Evolutionary conservation across 2,113 vertebrate genomes (phyloP), one percentile per base, ranked within the genome.

Genomic region (Microcebus ravelobensis): DNA sequence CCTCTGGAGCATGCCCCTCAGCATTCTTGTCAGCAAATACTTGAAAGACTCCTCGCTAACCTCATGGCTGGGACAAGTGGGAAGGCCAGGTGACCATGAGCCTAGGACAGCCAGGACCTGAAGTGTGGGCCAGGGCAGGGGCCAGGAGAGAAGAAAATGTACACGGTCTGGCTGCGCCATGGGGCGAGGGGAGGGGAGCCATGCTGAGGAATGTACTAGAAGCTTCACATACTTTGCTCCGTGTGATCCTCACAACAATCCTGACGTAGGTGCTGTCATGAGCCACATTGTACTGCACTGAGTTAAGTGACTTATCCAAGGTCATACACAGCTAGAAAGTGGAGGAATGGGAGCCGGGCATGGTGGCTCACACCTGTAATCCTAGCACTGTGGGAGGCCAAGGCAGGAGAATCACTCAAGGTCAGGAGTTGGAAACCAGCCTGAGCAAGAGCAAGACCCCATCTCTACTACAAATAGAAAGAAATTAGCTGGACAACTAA

Each of bases 21-120:
- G 25, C 81, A 77, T 97, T 94, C 77, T 81, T 92, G 25, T 84
- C 61, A 92, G n/a, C 42, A 73, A 67, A 73, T 91, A 68, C 34
- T 85, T 67, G 79, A 84, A 94, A 94, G 83, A 52, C 39, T 83
- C 27, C 39, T 90, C 71, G 15, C 11, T 63, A 81, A 57, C 68
- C 14, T 61, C 27, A 17, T 12, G 84, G 59, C 34, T 8, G 4
- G n/a, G 63, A 42, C 45, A 81, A 92, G 52, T 94, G 39, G 52
- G 31, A 71, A 45, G 55, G 39, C 71, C 48, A 12, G 29, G 13
- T 63, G 42, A 86, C 15, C 29, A 31, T 15, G 52, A 65, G 61
- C 42, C 57, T 73, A 71, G 55, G 29, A 45, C 42, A 83, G 23
- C 83, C 14, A 31, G 14, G 48, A 59, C 73, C 71, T 18, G 50